phyloP scores from a whole-genome alignment of 1,140 invertebrate species.

The Ylistrum balloti region DNA sequence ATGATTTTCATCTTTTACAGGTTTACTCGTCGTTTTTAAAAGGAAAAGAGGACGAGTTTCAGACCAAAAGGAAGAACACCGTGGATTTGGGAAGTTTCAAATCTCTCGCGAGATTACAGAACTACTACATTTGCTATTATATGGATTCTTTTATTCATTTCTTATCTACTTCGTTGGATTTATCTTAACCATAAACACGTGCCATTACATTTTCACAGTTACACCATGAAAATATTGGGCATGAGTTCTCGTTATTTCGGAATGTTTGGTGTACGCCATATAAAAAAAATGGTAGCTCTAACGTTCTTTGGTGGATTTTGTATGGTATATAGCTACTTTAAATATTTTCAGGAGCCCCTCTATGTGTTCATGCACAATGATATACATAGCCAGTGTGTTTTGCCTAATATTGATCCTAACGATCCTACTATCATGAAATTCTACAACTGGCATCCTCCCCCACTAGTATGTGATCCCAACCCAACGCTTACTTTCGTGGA shows the following conservation, averaged over 20 bases:
- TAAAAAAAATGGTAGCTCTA: not conserved
- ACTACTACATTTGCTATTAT: too few species aligned
- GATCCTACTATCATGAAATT: conserved; percentile 20
- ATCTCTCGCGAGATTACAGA: too few species aligned
- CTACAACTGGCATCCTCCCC: conserved; percentile 7
- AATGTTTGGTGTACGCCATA: not conserved
- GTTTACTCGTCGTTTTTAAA: too few species aligned
- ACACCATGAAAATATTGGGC: not conserved
- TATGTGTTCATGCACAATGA: conserved; percentile 48
- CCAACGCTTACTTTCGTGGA: not conserved
- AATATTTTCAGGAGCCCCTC: not conserved
- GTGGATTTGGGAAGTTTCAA: too few species aligned
- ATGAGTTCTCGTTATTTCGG: not conserved
- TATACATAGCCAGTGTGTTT: conserved; percentile 46
- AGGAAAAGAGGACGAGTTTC: too few species aligned
- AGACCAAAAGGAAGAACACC: too few species aligned
- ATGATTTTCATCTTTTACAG: too few species aligned
- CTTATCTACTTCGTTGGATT: too few species aligned
- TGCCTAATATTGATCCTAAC: conserved; percentile 51
- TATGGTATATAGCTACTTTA: not conserved
- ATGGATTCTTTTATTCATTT: too few species aligned
- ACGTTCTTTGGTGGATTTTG: not conserved
- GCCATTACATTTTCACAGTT: too few species aligned
- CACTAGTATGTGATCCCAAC: not conserved
- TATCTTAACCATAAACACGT: too few species aligned